Base-by-base conservation (phyloP, 2,797 vertebrate species). In the Nasua narica region DNA sequence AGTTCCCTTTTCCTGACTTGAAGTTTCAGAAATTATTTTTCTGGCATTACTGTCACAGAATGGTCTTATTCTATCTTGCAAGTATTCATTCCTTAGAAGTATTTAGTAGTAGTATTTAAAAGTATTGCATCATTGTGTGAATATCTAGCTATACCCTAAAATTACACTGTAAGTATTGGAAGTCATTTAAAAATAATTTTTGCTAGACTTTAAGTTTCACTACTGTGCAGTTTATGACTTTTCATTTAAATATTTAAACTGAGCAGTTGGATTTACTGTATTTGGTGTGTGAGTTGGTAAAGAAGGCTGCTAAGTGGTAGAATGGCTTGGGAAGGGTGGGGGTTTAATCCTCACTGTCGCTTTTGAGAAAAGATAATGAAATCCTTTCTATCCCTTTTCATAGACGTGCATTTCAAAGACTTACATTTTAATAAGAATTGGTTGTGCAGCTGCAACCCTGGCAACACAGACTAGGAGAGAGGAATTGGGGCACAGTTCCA, bases 391-490 rank as follows among this genome's bases (percentile, higher is more conserved):
- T 93, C 83, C 82, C 37, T 90, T 97, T 93, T 70, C 81, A n/a
- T 79, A 96, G 95, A 86, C 95, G 78, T 88, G 58, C 86, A 86
- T 97, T 97, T 96, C 85, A 97, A 96, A 98, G 97, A 97, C 97
- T 89, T 90, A 96, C 37, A 90, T 98, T 98, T 98, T 97, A 84
- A 18, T 95, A 92, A 97, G 96, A 98, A 95, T 96, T 98, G 96
- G 92, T 98, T 50, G 37, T 97, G 98, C 98, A 99, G 99, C 98
- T 99, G 99, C 98, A 98, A 1, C 98, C 98, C 93, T 98, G 92
- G 98, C 98, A 99, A 98, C 98, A 91, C 96, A 97, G 82, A 96
- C 83, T 70, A 76, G 74, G 91, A 97, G 95, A 76, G 72, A 98
- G 98, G 98, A 99, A 98, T 97, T 97, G 97, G 97, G 98, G 98